Base-by-base conservation (phyloP, 2,113 vertebrate species). In the Hydrochoerus hydrochaeris region DNA sequence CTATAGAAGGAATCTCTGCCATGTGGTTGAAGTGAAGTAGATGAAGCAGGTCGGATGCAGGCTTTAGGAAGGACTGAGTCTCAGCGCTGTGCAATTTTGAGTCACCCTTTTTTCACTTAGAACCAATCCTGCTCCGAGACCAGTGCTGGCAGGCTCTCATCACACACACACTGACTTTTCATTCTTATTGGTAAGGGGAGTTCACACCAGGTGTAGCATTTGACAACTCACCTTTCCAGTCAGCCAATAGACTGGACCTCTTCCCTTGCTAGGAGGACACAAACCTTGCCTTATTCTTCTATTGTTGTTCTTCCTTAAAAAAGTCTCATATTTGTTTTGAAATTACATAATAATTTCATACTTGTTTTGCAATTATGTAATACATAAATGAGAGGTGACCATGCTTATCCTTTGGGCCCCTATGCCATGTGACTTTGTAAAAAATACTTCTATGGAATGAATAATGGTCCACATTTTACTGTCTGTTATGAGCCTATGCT, bases 371-470 rank as follows among this genome's bases (percentile, higher is more conserved):
- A 38, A 3, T 81, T 52, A 22, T 0, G 6, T 13, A 22, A 65
- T 54, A 12, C 46, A 87, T 57, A 95, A 71, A 63, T 14, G 17
- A 91, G 26, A 22, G 9, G 1, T 17, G 16, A 28, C 7, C 0
- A 0, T 19, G 41, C 3, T 5, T 85, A n/a, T 58, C 5, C 2
- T 49, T 16, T 24, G 93, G 97, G 98, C 58, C 17, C 96, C 95
- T 97, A 96, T 87, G 94, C 63, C 97, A 97, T 84, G 95, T 69
- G 97, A 96, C 95, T 96, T 52, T 19, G 14, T 12, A 58, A 30
- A 35, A 57, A 57, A 62, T 4, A 38, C 49, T 62, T 92, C 63
- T 17, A 0, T 12, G 11, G 65, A n/a, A 73, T 10, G 35, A 46
- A 28, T 10, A 41, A 90, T 22, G 46, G 52, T 20, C 38, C 65